Percentiles rank a stretch among this genome's conserved stretches.
phyloP scores from a whole-genome alignment of 2,888 invertebrate species.

The Acrocyrtus sp. region DNA sequence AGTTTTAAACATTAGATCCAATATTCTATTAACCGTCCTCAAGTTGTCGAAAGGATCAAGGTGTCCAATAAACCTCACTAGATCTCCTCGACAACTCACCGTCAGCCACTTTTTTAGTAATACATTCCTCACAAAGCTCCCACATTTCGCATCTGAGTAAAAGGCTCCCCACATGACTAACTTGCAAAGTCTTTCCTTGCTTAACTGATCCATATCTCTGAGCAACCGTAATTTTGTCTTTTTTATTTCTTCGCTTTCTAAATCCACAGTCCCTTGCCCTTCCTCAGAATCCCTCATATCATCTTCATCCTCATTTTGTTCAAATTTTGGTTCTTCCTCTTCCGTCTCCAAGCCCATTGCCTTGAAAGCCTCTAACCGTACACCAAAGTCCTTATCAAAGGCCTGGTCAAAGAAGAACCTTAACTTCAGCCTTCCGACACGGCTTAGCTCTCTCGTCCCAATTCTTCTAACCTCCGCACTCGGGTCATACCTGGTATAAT shows the following conservation, averaged over 20 bases:
- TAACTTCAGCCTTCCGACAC: not conserved
- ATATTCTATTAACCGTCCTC: conserved; percentile 3
- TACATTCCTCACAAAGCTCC: not conserved
- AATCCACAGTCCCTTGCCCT: too few species aligned
- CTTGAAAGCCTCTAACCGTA: conserved; percentile 24
- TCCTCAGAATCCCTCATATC: too few species aligned
- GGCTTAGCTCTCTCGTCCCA: not conserved
- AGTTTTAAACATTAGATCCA: too few species aligned
- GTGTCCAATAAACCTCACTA: not conserved
- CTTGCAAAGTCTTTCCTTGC: not conserved
- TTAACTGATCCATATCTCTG: conserved; percentile 3
- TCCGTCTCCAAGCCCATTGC: not conserved
- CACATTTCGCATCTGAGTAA: not conserved
- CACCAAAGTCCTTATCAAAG: conserved; percentile 16
- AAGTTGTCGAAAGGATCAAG: conserved; percentile 11
- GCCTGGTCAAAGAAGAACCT: conserved; percentile 29
- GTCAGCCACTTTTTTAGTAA: conserved; percentile 6
- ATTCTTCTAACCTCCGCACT: conserved; percentile 13
- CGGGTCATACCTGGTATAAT: conserved; percentile 21
- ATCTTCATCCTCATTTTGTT: too few species aligned
- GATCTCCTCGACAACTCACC: not conserved
- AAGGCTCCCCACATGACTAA: conserved; percentile 1
- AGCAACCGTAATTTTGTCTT: too few species aligned
- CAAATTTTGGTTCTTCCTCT: too few species aligned
- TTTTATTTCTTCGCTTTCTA: too few species aligned